phyloP scores from a whole-genome alignment of 1,140 invertebrate genomes.

The Penaeus japonicus region DNA sequence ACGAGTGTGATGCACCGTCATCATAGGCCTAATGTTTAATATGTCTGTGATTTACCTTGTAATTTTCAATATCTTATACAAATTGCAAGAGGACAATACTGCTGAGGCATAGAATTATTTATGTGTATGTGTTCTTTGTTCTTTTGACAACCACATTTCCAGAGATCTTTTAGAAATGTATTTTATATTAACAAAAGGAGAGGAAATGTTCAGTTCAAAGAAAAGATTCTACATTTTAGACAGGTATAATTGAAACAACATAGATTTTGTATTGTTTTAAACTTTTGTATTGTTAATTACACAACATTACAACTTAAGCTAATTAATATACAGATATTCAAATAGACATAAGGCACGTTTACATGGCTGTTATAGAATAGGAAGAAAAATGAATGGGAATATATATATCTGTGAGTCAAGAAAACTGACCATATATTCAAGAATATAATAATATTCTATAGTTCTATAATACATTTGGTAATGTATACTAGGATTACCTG shows the following conservation, averaged over 20 bases:
- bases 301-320: not conserved
- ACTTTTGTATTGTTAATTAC: not conserved
- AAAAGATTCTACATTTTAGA: not conserved
- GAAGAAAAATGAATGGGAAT: not conserved
- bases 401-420: not conserved
- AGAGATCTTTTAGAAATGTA: too few species aligned
- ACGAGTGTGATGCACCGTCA: too few species aligned
- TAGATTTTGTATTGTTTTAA: not conserved
- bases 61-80: too few species aligned
- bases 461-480: not conserved
- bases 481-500: too few species aligned
- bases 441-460: not conserved
- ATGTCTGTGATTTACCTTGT: too few species aligned
- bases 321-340: not conserved
- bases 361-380: not conserved
- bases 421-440: not conserved
- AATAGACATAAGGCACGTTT: conserved; percentile 15
- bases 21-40: too few species aligned
- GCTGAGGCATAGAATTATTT: too few species aligned
- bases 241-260: not conserved
- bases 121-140: too few species aligned
- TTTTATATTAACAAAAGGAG: too few species aligned
- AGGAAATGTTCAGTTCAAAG: too few species aligned
- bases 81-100: too few species aligned
- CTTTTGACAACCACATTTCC: too few species aligned